Percentiles rank a stretch among this genome's conserved stretches.
phyloP scores from a whole-genome alignment of 2,888 invertebrate genomes.

The Spodoptera littoralis region DNA sequence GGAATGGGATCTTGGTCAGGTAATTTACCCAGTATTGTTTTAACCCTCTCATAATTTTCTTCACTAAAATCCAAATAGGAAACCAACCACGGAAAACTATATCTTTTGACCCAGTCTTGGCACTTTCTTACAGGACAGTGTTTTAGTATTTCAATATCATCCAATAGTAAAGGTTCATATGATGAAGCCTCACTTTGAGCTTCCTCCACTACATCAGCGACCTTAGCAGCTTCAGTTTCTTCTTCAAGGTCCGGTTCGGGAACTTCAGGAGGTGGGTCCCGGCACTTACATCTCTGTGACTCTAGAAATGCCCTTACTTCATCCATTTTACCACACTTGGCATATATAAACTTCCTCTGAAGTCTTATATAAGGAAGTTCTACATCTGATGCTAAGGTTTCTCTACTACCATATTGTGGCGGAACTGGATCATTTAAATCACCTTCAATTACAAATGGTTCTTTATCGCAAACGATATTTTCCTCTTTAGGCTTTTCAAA shows the following conservation, averaged over 20 bases:
- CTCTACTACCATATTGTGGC: slow-evolving; percentile 74
- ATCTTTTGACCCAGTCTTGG: slow-evolving; percentile 62
- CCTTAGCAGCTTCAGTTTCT: slow-evolving; percentile 13
- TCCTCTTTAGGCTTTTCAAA: slow-evolving; percentile 62
- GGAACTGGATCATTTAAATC: slow-evolving; percentile 69
- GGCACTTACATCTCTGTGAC: slow-evolving; percentile 74
- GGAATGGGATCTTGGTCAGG: slow-evolving; percentile 48
- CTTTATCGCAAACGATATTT: slow-evolving; percentile 63
- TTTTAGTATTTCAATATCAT: slow-evolving; percentile 66
- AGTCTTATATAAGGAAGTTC: slow-evolving; percentile 75
- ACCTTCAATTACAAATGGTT: slow-evolving; percentile 77
- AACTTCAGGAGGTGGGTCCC: slow-evolving; percentile 34
- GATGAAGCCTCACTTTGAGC: slow-evolving; percentile 67
- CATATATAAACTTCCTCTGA: slow-evolving; percentile 77
- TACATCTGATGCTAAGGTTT: slow-evolving; percentile 74
- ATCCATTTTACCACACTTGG: slow-evolving; percentile 79
- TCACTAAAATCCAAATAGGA: slow-evolving; percentile 78
- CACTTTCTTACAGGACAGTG: slow-evolving; percentile 71
- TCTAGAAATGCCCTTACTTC: slow-evolving; percentile 74
- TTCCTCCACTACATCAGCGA: slow-evolving; percentile 27
- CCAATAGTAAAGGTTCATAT: slow-evolving; percentile 68
- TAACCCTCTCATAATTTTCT: slow-evolving; percentile 74
- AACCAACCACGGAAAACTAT: slow-evolving; percentile 69
- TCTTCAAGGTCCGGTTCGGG: slow-evolving; percentile 22
- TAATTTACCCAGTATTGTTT: slow-evolving; percentile 65